phyloP scores from a whole-genome alignment of 2,797 vertebrate genomes.

The Acanthurus leucopareius region DNA sequence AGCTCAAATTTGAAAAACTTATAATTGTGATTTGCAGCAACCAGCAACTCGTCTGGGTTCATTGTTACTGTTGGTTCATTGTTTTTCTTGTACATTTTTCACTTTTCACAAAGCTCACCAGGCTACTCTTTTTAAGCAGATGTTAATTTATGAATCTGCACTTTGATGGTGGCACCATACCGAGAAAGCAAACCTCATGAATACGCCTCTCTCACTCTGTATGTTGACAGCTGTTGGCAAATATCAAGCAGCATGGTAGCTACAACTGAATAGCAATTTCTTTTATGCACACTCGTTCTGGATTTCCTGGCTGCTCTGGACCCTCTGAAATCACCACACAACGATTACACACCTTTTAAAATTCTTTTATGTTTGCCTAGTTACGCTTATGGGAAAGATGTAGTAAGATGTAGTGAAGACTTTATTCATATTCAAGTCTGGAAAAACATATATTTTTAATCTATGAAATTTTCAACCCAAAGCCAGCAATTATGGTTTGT shows the following conservation, averaged over 20 bases:
- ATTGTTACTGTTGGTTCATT: conserved; percentile 4
- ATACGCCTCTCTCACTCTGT: conserved; percentile 8
- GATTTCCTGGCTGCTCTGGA: conserved; percentile 9
- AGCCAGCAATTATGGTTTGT: too few relatives aligned
- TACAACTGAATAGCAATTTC: conserved; percentile 36
- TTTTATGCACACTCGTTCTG: conserved; percentile 12
- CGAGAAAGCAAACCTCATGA: conserved; percentile 39
- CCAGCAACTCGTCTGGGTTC: neutral
- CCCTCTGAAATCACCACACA: conserved; percentile 1
- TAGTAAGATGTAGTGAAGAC: too few relatives aligned
- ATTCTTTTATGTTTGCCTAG: too few relatives aligned
- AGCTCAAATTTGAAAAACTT: conserved; percentile 19
- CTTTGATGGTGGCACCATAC: conserved; percentile 30
- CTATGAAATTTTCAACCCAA: too few relatives aligned
- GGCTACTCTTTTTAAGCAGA: conserved; percentile 9
- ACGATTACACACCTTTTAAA: too few relatives aligned
- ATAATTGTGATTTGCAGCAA: conserved; percentile 19
- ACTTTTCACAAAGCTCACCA: conserved; percentile 11
- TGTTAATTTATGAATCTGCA: conserved; percentile 41
- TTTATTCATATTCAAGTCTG: too few relatives aligned
- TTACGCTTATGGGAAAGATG: too few relatives aligned
- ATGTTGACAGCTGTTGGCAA: conserved; percentile 47
- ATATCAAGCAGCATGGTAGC: conserved; percentile 46
- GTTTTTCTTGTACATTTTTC: conserved; percentile 2
- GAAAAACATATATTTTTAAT: too few relatives aligned